Evolutionary conservation across 2,888 invertebrate genomes (phyloP), one percentile per base, ranked within the genome.

Genomic region (Acholoe squamosa): DNA sequence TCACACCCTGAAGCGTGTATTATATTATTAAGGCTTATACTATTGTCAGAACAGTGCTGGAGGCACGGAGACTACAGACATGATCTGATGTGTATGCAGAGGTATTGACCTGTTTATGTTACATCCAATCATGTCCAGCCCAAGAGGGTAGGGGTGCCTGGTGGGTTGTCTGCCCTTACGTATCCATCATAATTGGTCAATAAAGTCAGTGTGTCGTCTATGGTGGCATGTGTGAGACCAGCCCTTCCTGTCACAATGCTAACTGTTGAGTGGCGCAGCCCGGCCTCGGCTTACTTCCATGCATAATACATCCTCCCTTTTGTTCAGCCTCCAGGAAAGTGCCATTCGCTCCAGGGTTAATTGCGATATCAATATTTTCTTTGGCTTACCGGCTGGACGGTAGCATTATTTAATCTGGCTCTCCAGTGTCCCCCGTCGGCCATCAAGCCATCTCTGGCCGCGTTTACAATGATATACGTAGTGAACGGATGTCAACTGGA

Each of bases 301-400:
- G 71, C 71, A 71, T 71, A 71, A 71, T n/a, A 71, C 25, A 71
- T 71, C 71, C 28, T 25, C 28, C 28, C 71, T 28, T 71, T 71
- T 71, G 71, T 71, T 28, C 28, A 25, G n/a, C 25, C 71, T 14
- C 25, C 71, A 25, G 25, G 28, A 25, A 28, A 71, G 19, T 71
- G 71, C 31, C 25, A 5, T 22, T 28, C 71, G 71, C 71, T 28
- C 31, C 31, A 25, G 71, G 71, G 71, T 71, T 71, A 71, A 71
- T 71, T 71, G 71, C 71, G 31, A 25, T 71, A 71, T 71, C 71
- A 71, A 71, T 71, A 71, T 71, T 71, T 71, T 71, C 71, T 28
- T 25, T 71, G 31, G 71, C 25, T 19, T 19, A n/a, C 1, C 61
- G 1, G n/a, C 61, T 61, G n/a, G 19, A n/a, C 61, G 22, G 12